Conservation (phyloP, 2,797 vertebrate genomes). For the Tangara arthus region DNA sequence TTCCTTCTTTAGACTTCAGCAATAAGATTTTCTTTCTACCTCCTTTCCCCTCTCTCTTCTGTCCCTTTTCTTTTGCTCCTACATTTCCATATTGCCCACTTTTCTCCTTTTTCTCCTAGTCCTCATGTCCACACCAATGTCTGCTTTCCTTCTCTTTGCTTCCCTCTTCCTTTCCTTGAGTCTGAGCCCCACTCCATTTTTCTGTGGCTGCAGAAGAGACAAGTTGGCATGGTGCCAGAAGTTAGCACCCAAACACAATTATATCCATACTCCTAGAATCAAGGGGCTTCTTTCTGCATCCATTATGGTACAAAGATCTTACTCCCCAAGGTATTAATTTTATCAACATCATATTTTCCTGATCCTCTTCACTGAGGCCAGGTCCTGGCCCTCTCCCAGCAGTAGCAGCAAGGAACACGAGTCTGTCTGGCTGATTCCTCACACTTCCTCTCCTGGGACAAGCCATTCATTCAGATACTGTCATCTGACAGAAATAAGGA, state of each 20-base stretch:
- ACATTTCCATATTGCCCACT: neutral
- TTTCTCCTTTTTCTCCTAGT: neutral
- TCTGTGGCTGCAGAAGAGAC: neutral
- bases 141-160: neutral
- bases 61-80: neutral
- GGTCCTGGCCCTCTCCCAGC: neutral
- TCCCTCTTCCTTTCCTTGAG: neutral
- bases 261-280: neutral
- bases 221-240: neutral
- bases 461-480: neutral
- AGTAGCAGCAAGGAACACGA: fast-evolving
- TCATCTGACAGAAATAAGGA: neutral
- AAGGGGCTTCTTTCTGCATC: neutral
- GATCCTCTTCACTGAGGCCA: neutral
- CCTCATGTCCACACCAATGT: neutral
- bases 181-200: neutral
- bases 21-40: neutral
- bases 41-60: neutral
- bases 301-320: neutral
- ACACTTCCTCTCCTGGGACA: neutral
- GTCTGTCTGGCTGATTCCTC: neutral
- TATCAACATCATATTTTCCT: neutral
- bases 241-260: neutral
- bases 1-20: neutral
- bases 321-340: neutral